Evolutionary conservation across 2,113 vertebrate species (phyloP).

Genomic region (Propithecus coquereli): DNA sequence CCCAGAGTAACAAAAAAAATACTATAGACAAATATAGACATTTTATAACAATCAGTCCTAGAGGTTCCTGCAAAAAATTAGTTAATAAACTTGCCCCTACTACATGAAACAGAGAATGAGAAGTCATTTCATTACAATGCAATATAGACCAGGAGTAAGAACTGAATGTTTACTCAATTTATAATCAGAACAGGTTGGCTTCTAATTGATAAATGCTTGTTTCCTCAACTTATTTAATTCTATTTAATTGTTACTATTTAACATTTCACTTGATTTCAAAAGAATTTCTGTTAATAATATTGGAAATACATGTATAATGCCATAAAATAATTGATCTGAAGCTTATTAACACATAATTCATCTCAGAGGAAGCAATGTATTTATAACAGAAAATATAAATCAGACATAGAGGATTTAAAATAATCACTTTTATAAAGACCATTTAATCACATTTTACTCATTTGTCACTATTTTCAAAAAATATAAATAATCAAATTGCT

Average conservation of each 20-base stretch:
- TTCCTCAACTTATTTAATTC: conserved; percentile 68
- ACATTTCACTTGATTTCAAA: conserved; percentile 50
- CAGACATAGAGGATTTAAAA: conserved; percentile 68
- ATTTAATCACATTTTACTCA: conserved; percentile 84
- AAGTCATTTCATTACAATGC: neutral
- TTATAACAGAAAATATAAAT: conserved; percentile 83
- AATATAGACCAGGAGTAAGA: neutral
- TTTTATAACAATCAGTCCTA: neutral
- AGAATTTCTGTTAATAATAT: conserved; percentile 69
- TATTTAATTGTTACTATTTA: conserved; percentile 62
- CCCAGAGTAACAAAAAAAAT: neutral
- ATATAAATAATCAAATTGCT: neutral
- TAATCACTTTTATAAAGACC: conserved; percentile 75
- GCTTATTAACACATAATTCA: conserved; percentile 80
- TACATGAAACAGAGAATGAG: neutral
- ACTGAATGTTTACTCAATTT: neutral
- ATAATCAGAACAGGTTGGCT: neutral
- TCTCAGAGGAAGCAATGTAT: conserved; percentile 79
- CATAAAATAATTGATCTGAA: conserved; percentile 72
- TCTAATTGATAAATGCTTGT: conserved; percentile 53
- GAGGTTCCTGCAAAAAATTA: neutral
- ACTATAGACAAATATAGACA: neutral
- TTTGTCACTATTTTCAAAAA: conserved; percentile 70
- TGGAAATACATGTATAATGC: conserved; percentile 52
- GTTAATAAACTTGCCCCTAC: neutral